These are phyloP conservation scores for Bothrops alternatus DNA, from an alignment of 2,797 vertebrate genomes.

Conservation along the genomic window DNA sequence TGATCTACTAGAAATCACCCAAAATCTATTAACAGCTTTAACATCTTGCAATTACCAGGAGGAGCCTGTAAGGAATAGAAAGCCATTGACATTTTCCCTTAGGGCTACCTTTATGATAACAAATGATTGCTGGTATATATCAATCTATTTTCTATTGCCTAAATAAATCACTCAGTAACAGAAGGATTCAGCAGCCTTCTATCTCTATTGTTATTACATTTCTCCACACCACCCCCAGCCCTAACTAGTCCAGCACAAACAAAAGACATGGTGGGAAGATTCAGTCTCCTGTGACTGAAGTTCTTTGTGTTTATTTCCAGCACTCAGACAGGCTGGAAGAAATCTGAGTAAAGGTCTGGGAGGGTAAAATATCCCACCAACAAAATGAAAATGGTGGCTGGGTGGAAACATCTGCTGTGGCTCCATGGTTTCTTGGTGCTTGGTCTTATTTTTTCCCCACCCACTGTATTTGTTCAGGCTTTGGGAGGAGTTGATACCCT, in stretches of 20 bases:
- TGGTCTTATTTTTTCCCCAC: background rate
- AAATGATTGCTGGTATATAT: background rate
- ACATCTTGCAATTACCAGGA: background rate
- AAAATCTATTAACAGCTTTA: background rate
- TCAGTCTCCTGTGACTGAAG: background rate
- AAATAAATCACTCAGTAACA: background rate
- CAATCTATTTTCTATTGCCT: background rate
- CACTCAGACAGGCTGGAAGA: conserved; percentile 97
- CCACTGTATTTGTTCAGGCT: background rate
- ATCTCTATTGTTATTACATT: background rate
- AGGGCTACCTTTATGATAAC: background rate
- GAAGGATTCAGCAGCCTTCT: background rate
- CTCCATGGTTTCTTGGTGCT: background rate
- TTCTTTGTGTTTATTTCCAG: conserved; percentile 69
- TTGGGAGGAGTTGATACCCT: background rate
- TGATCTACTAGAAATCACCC: background rate
- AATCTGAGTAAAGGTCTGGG: conserved; percentile 94
- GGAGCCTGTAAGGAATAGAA: background rate
- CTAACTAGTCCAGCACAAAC: background rate
- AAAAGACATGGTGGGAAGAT: background rate
- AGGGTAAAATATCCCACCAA: conserved; percentile 95
- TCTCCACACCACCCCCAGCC: background rate
- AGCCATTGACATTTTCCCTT: background rate
- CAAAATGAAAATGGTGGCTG: background rate
- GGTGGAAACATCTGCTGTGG: background rate